These are phyloP conservation scores for Nomada fucata DNA, from an alignment of 2,888 invertebrate species.

Conservation along the genomic window DNA sequence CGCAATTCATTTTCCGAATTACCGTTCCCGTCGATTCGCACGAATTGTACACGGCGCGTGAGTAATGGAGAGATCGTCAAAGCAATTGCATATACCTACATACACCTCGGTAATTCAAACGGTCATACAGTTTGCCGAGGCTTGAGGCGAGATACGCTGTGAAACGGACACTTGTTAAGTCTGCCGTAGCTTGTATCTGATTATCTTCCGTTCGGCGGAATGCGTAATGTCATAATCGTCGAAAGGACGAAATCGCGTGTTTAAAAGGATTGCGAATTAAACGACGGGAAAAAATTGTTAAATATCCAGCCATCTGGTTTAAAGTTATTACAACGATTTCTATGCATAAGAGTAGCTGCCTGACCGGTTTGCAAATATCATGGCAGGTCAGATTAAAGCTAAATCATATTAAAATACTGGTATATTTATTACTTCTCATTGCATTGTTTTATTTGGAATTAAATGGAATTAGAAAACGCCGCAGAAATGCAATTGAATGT, in stretches of 20 bases:
- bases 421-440: neutral
- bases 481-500: neutral
- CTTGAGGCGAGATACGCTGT: too few relatives aligned
- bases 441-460: neutral
- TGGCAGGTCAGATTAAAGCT: neutral
- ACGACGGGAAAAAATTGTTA: neutral
- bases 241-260: neutral
- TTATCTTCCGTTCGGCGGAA: neutral
- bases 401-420: neutral
- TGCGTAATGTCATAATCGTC: slow-evolving; percentile 24
- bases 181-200: neutral
- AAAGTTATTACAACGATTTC: slow-evolving; percentile 30
- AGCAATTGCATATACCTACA: too few relatives aligned
- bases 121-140: too few relatives aligned
- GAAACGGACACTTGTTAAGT: too few relatives aligned
- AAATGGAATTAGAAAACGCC: neutral
- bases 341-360: neutral
- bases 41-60: too few relatives aligned
- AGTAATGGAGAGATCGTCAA: too few relatives aligned
- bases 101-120: too few relatives aligned
- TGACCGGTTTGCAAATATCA: slow-evolving; percentile 30
- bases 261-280: slow-evolving; percentile 3
- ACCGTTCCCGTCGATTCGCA: too few relatives aligned
- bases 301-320: slow-evolving; percentile 17
- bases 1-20: too few relatives aligned